Conservation (phyloP, 1,140 invertebrate species). For the Drosophila oshimai region DNA sequence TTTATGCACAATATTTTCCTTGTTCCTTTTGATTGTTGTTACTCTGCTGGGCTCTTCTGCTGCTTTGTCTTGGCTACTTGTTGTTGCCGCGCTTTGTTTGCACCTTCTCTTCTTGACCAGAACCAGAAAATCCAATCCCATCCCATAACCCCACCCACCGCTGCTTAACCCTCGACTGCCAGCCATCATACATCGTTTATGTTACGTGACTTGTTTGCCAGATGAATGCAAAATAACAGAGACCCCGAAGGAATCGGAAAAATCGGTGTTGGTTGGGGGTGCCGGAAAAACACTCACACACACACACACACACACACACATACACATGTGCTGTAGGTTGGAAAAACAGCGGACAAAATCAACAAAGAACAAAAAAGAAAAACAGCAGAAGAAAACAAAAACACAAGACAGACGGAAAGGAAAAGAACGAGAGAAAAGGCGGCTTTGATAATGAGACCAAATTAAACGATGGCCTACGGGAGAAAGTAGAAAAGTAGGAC, state of each 20-base stretch:
- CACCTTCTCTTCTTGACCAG: conserved; percentile 21
- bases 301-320: background rate
- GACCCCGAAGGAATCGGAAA: conserved; percentile 30
- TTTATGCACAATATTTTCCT: conserved; percentile 49
- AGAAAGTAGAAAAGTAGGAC: conserved; percentile 15
- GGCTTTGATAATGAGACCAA: conserved; percentile 60
- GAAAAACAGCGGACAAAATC: conserved; percentile 47
- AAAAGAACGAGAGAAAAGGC: background rate
- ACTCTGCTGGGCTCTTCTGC: background rate
- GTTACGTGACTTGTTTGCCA: conserved; percentile 56
- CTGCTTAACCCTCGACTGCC: conserved; percentile 34
- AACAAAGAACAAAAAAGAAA: conserved; percentile 28
- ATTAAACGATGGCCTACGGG: conserved; percentile 41
- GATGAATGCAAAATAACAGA: conserved; percentile 55
- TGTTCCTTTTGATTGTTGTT: conserved; percentile 30
- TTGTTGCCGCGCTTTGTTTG: conserved; percentile 24
- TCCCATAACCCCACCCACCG: background rate
- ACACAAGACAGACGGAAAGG: conserved; percentile 4
- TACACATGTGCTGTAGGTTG: conserved; percentile 7
- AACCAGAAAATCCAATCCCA: background rate
- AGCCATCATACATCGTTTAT: conserved; percentile 55
- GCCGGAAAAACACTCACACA: background rate
- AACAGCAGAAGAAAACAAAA: conserved; percentile 16
- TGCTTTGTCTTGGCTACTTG: conserved; percentile 16
- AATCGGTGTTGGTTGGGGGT: conserved; percentile 10